phyloP scores from a whole-genome alignment of 2,888 invertebrate genomes.

The Eupithecia abbreviata region DNA sequence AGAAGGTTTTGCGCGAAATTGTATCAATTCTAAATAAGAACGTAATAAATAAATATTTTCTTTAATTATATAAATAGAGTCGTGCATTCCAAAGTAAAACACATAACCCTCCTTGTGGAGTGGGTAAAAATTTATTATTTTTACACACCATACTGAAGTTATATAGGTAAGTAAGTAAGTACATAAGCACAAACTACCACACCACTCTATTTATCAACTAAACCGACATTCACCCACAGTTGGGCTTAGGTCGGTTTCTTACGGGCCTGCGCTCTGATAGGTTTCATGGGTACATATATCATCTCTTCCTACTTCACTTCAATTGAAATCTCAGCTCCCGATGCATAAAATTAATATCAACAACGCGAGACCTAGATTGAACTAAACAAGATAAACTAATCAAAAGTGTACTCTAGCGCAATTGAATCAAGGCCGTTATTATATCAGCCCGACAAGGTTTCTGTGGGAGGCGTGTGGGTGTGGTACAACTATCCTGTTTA shows the following conservation, averaged over 20 bases:
- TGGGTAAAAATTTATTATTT: neutral
- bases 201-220: neutral
- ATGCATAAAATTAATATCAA: neutral
- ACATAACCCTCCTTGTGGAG: too few relatives aligned
- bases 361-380: neutral
- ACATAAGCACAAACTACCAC: neutral
- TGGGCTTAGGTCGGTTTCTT: neutral
- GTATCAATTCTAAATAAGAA: too few relatives aligned
- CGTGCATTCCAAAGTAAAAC: neutral
- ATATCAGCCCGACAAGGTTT: conserved; percentile 20
- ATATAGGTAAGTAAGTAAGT: neutral
- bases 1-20: too few relatives aligned
- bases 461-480: conserved; percentile 18
- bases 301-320: neutral
- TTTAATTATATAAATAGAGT: too few relatives aligned
- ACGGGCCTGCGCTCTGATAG: neutral
- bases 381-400: conserved; percentile 21
- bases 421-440: conserved; percentile 26
- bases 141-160: neutral
- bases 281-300: neutral
- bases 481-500: conserved; percentile 24
- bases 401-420: conserved; percentile 21
- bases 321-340: neutral
- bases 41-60: too few relatives aligned
- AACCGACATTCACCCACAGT: neutral